Conservation (phyloP, 2,888 invertebrate genomes). For the Dione vanillae region DNA sequence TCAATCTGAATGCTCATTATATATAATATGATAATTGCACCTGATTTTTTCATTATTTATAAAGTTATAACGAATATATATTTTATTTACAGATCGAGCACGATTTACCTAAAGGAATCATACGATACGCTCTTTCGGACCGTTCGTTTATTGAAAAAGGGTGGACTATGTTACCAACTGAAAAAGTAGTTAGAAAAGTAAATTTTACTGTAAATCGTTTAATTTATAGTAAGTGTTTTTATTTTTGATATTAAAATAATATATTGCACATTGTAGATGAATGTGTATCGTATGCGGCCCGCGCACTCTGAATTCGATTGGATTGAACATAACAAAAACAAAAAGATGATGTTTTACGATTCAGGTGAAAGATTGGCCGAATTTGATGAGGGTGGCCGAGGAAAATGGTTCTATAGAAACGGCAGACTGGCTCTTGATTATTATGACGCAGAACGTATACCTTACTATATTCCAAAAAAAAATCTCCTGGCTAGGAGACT, state of each 20-base stretch:
- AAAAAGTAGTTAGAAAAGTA: conserved; percentile 77
- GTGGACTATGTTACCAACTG: conserved; percentile 77
- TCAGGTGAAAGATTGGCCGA: conserved; percentile 71
- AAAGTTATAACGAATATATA: neutral
- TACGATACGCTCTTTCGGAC: conserved; percentile 71
- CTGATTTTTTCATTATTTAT: neutral
- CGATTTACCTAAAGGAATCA: conserved; percentile 61
- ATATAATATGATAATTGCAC: neutral
- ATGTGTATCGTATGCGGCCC: conserved; percentile 76
- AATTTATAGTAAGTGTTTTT: neutral
- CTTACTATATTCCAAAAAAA: neutral
- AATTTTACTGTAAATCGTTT: conserved; percentile 19
- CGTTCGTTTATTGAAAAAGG: conserved; percentile 74
- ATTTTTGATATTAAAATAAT: neutral
- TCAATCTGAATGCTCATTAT: too few species aligned
- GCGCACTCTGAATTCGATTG: conserved; percentile 76
- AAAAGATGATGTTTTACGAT: conserved; percentile 65
- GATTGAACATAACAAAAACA: conserved; percentile 73
- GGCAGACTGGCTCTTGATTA: conserved; percentile 73
- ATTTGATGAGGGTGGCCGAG: conserved; percentile 69
- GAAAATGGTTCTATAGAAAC: conserved; percentile 71
- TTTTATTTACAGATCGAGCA: conserved; percentile 57
- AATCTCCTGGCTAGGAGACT: too few species aligned
- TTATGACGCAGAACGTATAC: conserved; percentile 73
- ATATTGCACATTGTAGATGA: conserved; percentile 59